Evolutionary conservation across 2,797 vertebrate species (phyloP).

Genomic region (Brachymystax lenok): DNA sequence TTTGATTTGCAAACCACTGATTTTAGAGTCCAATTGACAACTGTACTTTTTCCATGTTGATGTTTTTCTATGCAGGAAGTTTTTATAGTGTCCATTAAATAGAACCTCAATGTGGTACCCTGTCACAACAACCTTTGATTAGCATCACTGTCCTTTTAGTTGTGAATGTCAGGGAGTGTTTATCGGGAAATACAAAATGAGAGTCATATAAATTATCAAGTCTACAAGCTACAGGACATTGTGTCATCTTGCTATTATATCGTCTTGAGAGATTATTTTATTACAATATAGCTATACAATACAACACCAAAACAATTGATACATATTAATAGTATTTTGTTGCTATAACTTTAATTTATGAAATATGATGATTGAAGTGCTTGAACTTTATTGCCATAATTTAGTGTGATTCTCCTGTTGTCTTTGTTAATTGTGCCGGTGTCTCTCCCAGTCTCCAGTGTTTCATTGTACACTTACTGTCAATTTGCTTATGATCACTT

Average conservation of each 20-base stretch:
- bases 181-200: not conserved
- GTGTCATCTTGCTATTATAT: not conserved
- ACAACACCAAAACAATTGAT: not conserved
- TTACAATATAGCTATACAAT: conserved; percentile 1
- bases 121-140: not conserved
- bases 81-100: conserved; percentile 33
- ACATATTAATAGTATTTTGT: not conserved
- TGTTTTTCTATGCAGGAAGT: conserved; percentile 64
- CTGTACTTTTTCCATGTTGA: conserved; percentile 22
- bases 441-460: conserved; percentile 35
- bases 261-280: not conserved
- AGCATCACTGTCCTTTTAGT: not conserved
- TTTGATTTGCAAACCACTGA: not conserved
- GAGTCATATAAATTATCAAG: conserved; percentile 1
- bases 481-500: conserved; percentile 51
- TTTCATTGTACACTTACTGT: conserved; percentile 31
- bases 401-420: conserved; percentile 22
- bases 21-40: conserved; percentile 26
- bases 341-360: not conserved
- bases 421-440: conserved; percentile 41
- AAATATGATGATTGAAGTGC: not conserved
- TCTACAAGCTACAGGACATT: not conserved
- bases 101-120: not conserved
- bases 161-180: conserved; percentile 2
- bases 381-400: not conserved